A percentile compares a stretch with the other conserved stretches of the same genome.
These are phyloP conservation scores for Molossus alvarezi DNA, from an alignment of 2,797 vertebrate genomes.

Conservation along the genomic window DNA sequence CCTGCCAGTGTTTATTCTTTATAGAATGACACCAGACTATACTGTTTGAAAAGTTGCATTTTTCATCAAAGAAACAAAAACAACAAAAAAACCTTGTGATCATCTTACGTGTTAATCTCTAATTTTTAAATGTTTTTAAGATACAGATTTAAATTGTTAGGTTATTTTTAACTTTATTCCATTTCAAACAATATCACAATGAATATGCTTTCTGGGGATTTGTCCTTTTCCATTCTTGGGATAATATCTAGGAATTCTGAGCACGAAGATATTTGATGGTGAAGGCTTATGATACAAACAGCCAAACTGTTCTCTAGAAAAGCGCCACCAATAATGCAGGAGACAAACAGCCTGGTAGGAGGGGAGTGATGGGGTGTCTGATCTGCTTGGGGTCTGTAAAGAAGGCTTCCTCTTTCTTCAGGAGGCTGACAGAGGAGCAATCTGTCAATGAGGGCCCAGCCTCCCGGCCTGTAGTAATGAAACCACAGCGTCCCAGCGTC, in stretches of 20 bases:
- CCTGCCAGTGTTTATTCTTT: neutral
- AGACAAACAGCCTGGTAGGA: neutral
- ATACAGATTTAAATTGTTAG: neutral
- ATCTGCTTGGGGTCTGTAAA: neutral
- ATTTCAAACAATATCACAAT: neutral
- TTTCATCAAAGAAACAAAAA: neutral
- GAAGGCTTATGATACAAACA: neutral
- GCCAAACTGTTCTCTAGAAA: neutral
- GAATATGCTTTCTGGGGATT: neutral
- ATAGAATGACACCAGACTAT: neutral
- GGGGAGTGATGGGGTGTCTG: neutral
- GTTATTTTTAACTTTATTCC: neutral
- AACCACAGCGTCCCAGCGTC: neutral
- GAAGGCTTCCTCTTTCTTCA: neutral
- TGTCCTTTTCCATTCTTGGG: neutral
- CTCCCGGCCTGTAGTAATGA: neutral
- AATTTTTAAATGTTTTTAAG: conserved; percentile 13
- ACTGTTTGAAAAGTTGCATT: neutral
- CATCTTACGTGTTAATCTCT: neutral
- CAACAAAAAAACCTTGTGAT: neutral
- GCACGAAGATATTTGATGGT: neutral
- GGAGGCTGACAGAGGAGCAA: neutral
- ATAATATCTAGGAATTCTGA: neutral
- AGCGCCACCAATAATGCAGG: too few species aligned
- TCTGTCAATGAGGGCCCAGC: neutral